These are phyloP conservation scores for Elanus axillaris DNA, from an alignment of 2,113 vertebrate species.

Conservation along the genomic window DNA sequence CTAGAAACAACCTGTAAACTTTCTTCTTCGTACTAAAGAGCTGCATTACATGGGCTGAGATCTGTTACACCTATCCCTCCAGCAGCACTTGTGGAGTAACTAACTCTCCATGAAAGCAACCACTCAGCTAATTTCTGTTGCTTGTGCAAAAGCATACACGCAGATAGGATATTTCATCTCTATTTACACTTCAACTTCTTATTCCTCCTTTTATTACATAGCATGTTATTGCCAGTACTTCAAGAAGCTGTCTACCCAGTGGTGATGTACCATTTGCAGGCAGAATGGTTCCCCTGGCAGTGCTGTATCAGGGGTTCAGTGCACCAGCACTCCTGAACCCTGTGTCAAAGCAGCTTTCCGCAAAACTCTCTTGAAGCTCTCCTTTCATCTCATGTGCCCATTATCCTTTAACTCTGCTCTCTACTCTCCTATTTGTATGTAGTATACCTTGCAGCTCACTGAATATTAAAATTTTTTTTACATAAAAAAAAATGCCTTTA, in stretches of 20 bases:
- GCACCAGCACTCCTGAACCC: background rate
- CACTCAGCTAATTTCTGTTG: background rate
- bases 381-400: background rate
- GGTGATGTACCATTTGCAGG: background rate
- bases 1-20: background rate
- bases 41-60: background rate
- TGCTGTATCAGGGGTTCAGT: background rate
- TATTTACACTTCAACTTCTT: background rate
- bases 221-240: background rate
- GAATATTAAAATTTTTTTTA: background rate
- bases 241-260: background rate
- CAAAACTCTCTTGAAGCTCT: background rate
- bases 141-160: background rate
- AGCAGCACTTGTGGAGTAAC: background rate
- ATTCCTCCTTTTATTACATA: background rate
- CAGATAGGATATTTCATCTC: background rate
- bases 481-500: background rate
- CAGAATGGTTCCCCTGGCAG: background rate
- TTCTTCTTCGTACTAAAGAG: background rate
- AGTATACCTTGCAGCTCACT: background rate
- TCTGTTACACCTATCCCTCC: background rate
- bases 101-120: background rate
- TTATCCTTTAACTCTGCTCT: background rate
- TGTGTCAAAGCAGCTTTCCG: background rate
- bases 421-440: background rate